Base-by-base conservation (phyloP, 1,140 invertebrate genomes). In the Ceratina japonica region DNA sequence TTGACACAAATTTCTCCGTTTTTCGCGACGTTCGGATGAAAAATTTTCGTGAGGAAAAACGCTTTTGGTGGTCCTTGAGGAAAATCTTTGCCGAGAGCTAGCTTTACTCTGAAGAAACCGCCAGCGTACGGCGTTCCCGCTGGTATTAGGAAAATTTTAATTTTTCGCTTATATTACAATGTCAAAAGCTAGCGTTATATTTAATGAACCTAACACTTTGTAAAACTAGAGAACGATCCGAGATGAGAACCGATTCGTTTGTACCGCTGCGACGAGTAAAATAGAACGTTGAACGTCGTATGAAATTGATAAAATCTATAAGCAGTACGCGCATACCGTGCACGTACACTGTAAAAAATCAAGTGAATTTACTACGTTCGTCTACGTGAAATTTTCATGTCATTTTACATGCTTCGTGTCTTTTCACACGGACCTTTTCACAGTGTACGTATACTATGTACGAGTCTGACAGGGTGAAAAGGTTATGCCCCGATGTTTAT, bases 1-100 rank as follows among this genome's bases (percentile, higher is more conserved):
- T 99, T 98, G 0, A 99, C 98, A 93, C 98, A 99, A 90, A 99
- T 99, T 93, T 99, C 98, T 56, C 98, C 98, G 93, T 96, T 97
- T 86, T 94, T 94, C 15, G 98, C 96, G 85, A 99, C 98, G 94
- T 99, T 99, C 49, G 98, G 98, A 93, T 99, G 98, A 93, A 99
- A 99, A 87, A 99, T 98, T 94, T 98, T 98, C 69, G 98, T 99
- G 49, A 98, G 92, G 91, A 99, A 99, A 93, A 96, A 98, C 58
- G 97, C 98, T 93, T 98, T 98, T 22, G 98, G 98, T 82, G 98
- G 98, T 87, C 96, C 94, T 86, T 96, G 94, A 24, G 98, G 98
- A 93, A 98, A 99, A 91, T 98, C 97, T 93, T 98, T 98, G 2
- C 97, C 97, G 15, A 99, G 93, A 75, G 96, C 95, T 80, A 99